Percentiles rank a stretch among this genome's conserved stretches.
Conservation (phyloP, 1,140 invertebrate species). For the Leptonema lineaticorne region DNA sequence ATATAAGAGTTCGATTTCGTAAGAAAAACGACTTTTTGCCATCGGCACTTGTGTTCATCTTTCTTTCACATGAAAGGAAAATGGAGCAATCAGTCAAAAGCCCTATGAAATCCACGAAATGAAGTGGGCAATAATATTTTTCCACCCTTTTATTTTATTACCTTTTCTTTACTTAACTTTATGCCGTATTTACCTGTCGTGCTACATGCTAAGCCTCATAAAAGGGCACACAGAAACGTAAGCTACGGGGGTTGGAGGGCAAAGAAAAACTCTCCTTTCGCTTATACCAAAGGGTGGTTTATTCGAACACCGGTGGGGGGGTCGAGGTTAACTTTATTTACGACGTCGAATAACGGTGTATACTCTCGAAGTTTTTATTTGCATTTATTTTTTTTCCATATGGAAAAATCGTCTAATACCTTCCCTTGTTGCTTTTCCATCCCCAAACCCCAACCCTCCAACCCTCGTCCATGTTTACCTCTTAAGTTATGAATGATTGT, state of each 20-base stretch:
- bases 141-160: too few relatives aligned
- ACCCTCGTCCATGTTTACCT: too few relatives aligned
- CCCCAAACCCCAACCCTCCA: too few relatives aligned
- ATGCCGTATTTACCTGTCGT: neutral
- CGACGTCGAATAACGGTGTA: slow-evolving; percentile 18
- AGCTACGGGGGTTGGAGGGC: neutral
- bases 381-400: slow-evolving; percentile 17
- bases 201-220: neutral
- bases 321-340: slow-evolving; percentile 28
- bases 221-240: too few relatives aligned
- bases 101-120: neutral
- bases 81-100: neutral
- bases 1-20: too few relatives aligned
- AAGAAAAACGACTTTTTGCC: too few relatives aligned
- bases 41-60: neutral
- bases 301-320: too few relatives aligned
- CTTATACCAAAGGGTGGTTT: too few relatives aligned
- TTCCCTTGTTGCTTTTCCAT: too few relatives aligned
- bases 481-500: slow-evolving; percentile 23
- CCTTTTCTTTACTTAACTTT: neutral
- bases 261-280: slow-evolving; percentile 25
- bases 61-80: neutral
- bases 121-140: neutral
- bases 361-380: slow-evolving; percentile 20
- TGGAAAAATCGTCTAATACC: neutral